phyloP scores from a whole-genome alignment of 2,888 invertebrate genomes.

The Encarsia formosa region DNA sequence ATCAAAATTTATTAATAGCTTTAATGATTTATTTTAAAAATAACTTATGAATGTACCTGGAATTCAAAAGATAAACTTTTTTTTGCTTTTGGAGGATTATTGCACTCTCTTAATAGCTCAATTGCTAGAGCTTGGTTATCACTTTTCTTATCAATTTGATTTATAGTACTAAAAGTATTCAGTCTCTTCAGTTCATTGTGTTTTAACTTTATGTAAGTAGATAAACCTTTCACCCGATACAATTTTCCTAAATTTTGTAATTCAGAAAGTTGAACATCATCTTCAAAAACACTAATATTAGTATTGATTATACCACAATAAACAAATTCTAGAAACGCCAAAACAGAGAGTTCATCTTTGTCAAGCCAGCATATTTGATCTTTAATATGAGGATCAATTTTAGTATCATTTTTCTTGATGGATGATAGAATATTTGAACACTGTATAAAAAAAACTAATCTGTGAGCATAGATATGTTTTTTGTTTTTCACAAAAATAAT shows the following conservation, averaged over 20 bases:
- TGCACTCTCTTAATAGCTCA: no score
- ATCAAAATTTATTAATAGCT: no score
- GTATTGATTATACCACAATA: constrained; percentile 44
- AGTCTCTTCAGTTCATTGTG: constrained; percentile 12
- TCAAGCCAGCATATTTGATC: constrained; percentile 41
- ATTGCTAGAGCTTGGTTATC: no score
- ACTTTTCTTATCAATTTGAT: no score
- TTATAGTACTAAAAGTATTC: no score
- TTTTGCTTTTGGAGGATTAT: no score
- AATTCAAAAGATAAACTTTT: no score
- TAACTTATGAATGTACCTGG: no score
- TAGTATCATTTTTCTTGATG: constrained; percentile 33
- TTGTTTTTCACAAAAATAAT: constrained; percentile 45
- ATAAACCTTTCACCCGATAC: constrained; percentile 40
- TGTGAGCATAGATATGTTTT: constrained; percentile 50
- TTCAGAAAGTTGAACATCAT: constrained; percentile 27
- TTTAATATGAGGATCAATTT: constrained; percentile 31
- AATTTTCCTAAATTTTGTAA: constrained; percentile 38
- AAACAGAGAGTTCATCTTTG: constrained; percentile 35
- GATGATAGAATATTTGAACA: constrained; percentile 49
- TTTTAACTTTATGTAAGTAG: constrained; percentile 36
- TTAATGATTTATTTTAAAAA: no score
- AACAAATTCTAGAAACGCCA: constrained; percentile 48
- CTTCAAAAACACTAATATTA: constrained; percentile 30
- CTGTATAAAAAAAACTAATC: constrained; percentile 49